phyloP scores from a whole-genome alignment of 2,888 invertebrate species.

The Ommatoiulus sabulosus region DNA sequence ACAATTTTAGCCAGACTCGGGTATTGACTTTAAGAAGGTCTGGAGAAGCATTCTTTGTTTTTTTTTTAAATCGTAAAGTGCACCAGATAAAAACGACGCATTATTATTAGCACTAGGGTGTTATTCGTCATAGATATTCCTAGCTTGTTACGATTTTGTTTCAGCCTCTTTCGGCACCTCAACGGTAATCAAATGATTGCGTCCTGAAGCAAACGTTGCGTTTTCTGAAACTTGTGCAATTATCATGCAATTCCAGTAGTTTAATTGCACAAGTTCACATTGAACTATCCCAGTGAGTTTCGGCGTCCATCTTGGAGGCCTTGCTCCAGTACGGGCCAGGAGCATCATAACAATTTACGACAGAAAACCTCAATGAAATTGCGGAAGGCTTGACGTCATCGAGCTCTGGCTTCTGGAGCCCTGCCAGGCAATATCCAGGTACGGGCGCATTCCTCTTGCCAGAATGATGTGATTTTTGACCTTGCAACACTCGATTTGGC shows the following conservation, averaged over 20 bases:
- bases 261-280: no score
- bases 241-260: not conserved
- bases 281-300: not conserved
- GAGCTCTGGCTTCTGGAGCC: not conserved
- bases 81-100: no score
- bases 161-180: not conserved
- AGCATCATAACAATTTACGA: not conserved
- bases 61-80: no score
- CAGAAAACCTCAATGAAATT: conserved; percentile 17
- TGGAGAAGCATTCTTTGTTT: no score
- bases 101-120: no score
- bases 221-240: not conserved
- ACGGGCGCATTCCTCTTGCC: conserved; percentile 8
- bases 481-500: conserved; percentile 37
- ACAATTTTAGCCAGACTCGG: no score
- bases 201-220: not conserved
- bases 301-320: no score
- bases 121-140: no score
- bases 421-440: not conserved
- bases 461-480: conserved; percentile 35
- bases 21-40: no score
- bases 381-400: not conserved
- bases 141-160: not conserved
- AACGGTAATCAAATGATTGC: not conserved
- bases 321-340: not conserved